Base-by-base conservation (phyloP, 2,113 vertebrate species). In the Cephalopholis sonnerati region DNA sequence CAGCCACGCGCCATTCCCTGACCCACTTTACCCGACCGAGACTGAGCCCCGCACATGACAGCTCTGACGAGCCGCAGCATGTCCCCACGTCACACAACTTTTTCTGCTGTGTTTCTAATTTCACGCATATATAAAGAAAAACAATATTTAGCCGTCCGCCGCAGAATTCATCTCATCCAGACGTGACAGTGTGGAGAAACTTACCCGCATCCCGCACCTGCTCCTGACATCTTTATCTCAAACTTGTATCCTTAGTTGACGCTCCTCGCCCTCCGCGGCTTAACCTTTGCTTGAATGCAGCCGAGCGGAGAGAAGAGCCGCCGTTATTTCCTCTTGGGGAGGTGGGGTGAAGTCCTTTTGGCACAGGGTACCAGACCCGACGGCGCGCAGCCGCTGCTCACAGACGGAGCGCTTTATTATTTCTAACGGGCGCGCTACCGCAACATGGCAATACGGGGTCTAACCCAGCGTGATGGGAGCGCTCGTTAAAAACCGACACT, bases 121-220 rank as follows among this genome's bases (percentile, higher is more conserved):
- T 5, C 41, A 24, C 71, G 27, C 11, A 2, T 8, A 46, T 2
- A 44, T 8, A 44, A 12, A 44, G 41, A 12, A 2, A 12, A 27
- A 5, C 20, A 4, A 62, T 1, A n/a, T 0, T 13, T 41, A 50
- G n/a, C 29, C 29, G 13, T 36, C 32, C 32, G 7, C 44, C 17
- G 59, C 59, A 24, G 36, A 48, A 41, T 61, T 0, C 3, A 44
- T 1, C 8, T 24, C 29, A 63, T 15, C 57, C 68, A 41, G 24
- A 75, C 58, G 53, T 29, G 48, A 1, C 58, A 41, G 32, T 58
- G 32, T 32, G 78, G 4, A 71, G 36, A 67, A 75, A 93, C 92
- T 92, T 82, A 93, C 92, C 89, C 62, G 75, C 77, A 87, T 80
- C 79, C 69, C 63, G 87, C 78, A 48, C 76, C 79, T 18, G 73